Evolutionary conservation across 1,140 invertebrate species (phyloP).

Genomic region (Laupala kohalensis): DNA sequence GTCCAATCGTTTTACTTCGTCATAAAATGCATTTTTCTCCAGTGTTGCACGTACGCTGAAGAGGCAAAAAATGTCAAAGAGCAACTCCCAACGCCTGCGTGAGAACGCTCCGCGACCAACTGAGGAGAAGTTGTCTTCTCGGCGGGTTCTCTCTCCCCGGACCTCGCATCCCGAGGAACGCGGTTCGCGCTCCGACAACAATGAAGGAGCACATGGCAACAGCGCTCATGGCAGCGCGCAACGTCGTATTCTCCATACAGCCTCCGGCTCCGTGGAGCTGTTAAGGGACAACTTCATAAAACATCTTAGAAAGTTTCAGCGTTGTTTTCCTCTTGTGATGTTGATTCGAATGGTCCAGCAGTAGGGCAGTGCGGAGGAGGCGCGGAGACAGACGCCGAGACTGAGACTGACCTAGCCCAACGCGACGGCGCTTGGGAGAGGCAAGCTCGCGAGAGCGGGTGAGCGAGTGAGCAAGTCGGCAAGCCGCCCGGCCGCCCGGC

Average conservation of each 20-base stretch:
- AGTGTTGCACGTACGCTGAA: no score
- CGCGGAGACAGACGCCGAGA: not conserved
- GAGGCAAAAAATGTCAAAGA: no score
- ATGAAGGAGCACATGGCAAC: not conserved
- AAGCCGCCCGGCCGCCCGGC: not conserved
- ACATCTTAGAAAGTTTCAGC: not conserved
- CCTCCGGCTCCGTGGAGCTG: not conserved
- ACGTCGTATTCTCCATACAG: not conserved
- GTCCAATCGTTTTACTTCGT: no score
- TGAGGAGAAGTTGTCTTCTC: no score
- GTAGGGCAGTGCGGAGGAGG: not conserved
- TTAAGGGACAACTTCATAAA: not conserved
- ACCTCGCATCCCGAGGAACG: no score
- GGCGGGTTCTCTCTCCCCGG: no score
- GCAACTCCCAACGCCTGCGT: no score
- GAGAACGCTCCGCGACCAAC: no score
- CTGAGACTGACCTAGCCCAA: not conserved
- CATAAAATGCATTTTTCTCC: no score
- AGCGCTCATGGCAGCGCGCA: no score
- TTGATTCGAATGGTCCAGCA: not conserved
- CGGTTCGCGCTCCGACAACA: not conserved
- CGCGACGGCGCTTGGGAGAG: not conserved
- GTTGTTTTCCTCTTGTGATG: not conserved
- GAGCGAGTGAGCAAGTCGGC: not conserved
- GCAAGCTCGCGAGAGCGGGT: not conserved